Evolutionary conservation across 2,113 vertebrate species (phyloP).

Genomic region (Chroicocephalus ridibundus): DNA sequence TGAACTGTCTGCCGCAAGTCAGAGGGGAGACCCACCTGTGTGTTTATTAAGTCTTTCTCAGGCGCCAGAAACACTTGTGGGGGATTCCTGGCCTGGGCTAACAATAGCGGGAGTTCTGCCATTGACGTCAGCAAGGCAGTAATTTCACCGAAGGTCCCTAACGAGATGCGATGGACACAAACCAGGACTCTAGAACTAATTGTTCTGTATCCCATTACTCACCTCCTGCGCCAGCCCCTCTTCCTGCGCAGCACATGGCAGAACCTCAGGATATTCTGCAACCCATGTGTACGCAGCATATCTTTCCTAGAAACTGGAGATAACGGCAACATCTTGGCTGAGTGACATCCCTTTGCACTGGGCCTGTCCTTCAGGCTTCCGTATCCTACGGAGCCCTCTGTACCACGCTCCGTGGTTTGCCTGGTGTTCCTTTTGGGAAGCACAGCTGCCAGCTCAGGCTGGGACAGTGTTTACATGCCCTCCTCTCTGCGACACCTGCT

Average conservation of each 20-base stretch:
- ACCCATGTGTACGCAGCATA: accelerated
- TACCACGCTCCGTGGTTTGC: accelerated
- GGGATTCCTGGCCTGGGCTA: not conserved
- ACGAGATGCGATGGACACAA: not conserved
- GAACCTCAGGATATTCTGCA: not conserved
- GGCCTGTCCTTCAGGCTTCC: not conserved
- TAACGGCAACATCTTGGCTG: not conserved
- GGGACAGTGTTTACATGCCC: not conserved
- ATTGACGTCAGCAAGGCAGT: not conserved
- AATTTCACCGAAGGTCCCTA: not conserved
- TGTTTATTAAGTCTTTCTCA: not conserved
- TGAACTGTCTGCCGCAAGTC: not conserved
- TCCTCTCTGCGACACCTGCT: not conserved
- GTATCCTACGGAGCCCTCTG: not conserved
- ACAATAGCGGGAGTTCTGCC: not conserved
- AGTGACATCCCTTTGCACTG: not conserved
- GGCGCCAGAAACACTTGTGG: not conserved
- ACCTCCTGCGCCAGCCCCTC: not conserved
- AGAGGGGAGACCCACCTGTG: not conserved
- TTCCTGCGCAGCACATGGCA: not conserved
- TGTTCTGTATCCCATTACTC: not conserved
- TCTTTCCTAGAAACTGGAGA: not conserved
- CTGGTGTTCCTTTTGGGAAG: not conserved
- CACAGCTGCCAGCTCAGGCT: not conserved
- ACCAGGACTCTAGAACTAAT: not conserved